Conservation (phyloP, 1,140 invertebrate species). For the Xylocopa sonorina region DNA sequence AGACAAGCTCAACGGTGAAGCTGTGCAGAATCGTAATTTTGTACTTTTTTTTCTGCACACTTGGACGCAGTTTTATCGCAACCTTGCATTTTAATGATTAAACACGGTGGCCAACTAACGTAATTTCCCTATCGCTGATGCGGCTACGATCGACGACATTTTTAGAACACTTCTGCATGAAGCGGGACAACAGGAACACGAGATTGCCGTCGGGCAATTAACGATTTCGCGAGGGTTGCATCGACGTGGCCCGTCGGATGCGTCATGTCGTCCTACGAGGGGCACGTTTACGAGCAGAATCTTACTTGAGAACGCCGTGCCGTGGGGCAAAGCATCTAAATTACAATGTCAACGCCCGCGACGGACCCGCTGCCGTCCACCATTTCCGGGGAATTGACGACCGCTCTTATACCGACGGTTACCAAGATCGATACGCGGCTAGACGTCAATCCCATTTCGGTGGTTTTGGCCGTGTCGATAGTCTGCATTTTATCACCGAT, state of each 20-base stretch:
- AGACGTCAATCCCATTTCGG: conserved; percentile 76
- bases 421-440: conserved; percentile 71
- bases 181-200: too few relatives aligned
- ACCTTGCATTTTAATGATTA: too few relatives aligned
- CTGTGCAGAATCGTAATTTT: too few relatives aligned
- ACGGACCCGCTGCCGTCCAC: conserved; percentile 62
- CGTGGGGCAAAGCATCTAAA: conserved; percentile 19
- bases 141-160: neutral
- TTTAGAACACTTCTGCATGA: neutral
- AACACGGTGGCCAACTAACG: neutral
- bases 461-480: conserved; percentile 81
- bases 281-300: conserved; percentile 38
- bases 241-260: conserved; percentile 14
- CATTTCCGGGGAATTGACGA: conserved; percentile 72
- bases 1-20: too few relatives aligned
- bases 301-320: conserved; percentile 44
- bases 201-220: neutral
- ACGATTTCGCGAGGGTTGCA: neutral
- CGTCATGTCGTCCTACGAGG: conserved; percentile 57
- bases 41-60: too few relatives aligned
- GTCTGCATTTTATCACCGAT: conserved; percentile 83
- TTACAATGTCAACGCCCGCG: conserved; percentile 73
- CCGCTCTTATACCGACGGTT: conserved; percentile 71
- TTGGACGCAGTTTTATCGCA: too few relatives aligned
- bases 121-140: neutral